Conservation (phyloP, 2,797 vertebrate species). For the Odontamblyopus rebecca region DNA sequence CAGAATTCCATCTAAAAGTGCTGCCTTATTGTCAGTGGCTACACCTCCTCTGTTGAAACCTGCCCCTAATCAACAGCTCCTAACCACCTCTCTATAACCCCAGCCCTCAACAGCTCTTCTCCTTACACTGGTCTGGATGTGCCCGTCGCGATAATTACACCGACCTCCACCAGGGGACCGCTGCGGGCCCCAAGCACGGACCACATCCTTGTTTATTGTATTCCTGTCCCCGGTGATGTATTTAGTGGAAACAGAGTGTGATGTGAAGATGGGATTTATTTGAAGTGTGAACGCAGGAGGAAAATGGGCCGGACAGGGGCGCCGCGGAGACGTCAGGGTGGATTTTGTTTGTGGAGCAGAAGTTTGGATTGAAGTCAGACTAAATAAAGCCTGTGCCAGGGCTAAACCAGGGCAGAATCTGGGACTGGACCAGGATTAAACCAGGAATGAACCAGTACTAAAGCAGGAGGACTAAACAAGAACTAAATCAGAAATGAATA, state of each 20-base stretch:
- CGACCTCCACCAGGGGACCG: conserved; percentile 31
- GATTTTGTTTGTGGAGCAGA: conserved; percentile 21
- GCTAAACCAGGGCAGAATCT: too few species aligned
- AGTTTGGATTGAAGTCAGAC: conserved; percentile 5
- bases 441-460: too few species aligned
- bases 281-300: conserved; percentile 48
- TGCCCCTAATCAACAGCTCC: conserved; percentile 59
- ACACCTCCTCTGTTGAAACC: conserved; percentile 41
- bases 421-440: too few species aligned
- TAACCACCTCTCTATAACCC: neutral
- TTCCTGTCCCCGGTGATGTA: conserved; percentile 48
- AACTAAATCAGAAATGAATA: too few species aligned
- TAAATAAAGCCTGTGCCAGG: too few species aligned
- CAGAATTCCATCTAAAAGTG: neutral
- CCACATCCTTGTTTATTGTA: conserved; percentile 52
- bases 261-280: conserved; percentile 56
- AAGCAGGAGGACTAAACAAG: too few species aligned
- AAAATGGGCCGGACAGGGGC: conserved; percentile 24
- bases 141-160: conserved; percentile 69
- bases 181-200: conserved; percentile 36
- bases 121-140: conserved; percentile 49
- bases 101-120: conserved; percentile 23
- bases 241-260: conserved; percentile 45
- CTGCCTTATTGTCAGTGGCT: conserved; percentile 21
- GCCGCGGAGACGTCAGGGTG: conserved; percentile 28